Conservation (phyloP, 2,113 vertebrate species). For the Sphyrna mokarran region DNA sequence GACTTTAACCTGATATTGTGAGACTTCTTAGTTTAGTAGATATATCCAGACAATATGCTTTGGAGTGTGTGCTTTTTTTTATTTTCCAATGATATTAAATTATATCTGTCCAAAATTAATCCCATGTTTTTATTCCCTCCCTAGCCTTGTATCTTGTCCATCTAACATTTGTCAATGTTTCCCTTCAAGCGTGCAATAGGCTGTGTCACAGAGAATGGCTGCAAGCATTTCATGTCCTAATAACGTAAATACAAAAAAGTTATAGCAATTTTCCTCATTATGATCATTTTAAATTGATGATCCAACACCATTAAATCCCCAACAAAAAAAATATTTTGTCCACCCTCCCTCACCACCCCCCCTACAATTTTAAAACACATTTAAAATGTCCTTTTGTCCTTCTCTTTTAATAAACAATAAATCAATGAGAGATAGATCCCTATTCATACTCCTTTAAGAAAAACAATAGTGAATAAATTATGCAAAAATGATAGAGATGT, state of each 20-base stretch:
- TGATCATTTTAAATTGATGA: background rate
- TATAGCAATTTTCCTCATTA: background rate
- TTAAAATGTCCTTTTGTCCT: background rate
- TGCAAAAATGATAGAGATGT: no score
- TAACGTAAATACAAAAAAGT: background rate
- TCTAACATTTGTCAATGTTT: background rate
- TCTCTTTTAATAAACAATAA: background rate
- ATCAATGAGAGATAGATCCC: no score
- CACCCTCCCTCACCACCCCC: no score
- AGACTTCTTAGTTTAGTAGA: background rate
- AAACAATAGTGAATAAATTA: no score
- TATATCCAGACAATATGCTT: background rate
- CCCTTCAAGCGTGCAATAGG: background rate
- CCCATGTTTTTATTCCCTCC: background rate
- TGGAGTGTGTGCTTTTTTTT: background rate
- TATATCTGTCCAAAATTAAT: background rate
- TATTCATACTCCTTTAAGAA: no score
- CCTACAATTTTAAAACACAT: background rate
- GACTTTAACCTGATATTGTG: no score
- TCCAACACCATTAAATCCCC: background rate
- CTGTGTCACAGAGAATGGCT: background rate
- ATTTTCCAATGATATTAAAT: background rate
- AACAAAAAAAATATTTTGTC: background rate
- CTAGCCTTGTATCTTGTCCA: background rate
- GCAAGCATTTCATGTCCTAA: background rate